Evolutionary conservation across 2,888 invertebrate genomes (phyloP).

Genomic region (Napeogenes inachia): DNA sequence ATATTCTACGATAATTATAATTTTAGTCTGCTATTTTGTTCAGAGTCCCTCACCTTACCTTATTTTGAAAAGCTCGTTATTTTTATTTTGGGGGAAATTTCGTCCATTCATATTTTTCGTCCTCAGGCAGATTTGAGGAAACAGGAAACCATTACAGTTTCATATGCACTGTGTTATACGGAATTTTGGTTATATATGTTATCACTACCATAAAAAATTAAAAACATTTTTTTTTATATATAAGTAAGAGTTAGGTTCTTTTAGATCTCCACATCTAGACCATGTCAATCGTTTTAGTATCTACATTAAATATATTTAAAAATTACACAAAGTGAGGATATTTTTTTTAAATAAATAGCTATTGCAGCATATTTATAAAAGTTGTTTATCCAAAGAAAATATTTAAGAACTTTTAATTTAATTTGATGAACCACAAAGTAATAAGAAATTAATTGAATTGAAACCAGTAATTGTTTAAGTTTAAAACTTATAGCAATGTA

Average conservation of each 20-base stretch:
- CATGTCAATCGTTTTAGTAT: too few relatives aligned
- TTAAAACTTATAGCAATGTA: not conserved
- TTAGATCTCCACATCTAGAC: too few relatives aligned
- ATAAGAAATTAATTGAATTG: too few relatives aligned
- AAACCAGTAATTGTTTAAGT: not conserved
- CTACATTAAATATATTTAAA: too few relatives aligned
- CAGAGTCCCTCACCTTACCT: constrained; percentile 1
- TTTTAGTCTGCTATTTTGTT: not conserved
- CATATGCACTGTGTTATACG: constrained; percentile 58
- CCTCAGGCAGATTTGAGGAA: constrained; percentile 57
- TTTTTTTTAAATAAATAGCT: too few relatives aligned
- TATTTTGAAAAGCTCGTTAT: constrained; percentile 38
- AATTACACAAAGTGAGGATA: too few relatives aligned
- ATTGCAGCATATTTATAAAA: too few relatives aligned
- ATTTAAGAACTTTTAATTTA: too few relatives aligned
- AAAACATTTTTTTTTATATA: too few relatives aligned
- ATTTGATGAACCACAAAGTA: too few relatives aligned
- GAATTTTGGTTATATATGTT: constrained; percentile 40
- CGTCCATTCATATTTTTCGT: constrained; percentile 57
- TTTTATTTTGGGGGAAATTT: constrained; percentile 38
- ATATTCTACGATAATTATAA: not conserved
- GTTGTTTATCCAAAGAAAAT: too few relatives aligned
- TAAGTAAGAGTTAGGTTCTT: too few relatives aligned
- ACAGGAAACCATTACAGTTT: constrained; percentile 70
- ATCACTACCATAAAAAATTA: not conserved